Base-by-base conservation (phyloP, 1,140 invertebrate genomes). In the Microplitis mediator region DNA sequence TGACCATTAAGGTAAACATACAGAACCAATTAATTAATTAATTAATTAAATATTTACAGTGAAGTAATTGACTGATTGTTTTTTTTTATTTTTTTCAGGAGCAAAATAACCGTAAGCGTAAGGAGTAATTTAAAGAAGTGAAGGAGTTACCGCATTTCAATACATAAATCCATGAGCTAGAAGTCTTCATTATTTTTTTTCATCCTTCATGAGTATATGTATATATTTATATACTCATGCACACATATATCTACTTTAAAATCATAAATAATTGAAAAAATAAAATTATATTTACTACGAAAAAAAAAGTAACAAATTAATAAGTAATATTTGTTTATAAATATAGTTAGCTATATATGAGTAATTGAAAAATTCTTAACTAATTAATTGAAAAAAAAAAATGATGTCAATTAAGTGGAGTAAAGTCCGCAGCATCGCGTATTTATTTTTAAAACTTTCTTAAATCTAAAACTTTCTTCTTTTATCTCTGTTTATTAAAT, bases 1-100 rank as follows among this genome's bases (percentile, higher is more conserved):
- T 98, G 66, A 92, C 95, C 65, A 92, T 96, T 83, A 97, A 96
- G 91, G 95, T 95, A 89, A 88, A 79, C 79, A 72, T 39, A 32
- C 5, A 54, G 35, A 66, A 1, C 8, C 51, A 9, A 56, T 70
- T 16, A 52, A 35, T 69, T 51, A 39, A 63, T 35, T 6, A 45
- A 14, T 67, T n/a, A 6, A 61, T 16, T 39, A 34, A 36, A 39
- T 66, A 35, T 32, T 62, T 61, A 36, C 35, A 71, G 36, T 54
- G 54, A 54, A 65, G n/a, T 8, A 16, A 69, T 60, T 45, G 36
- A 54, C 50, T 69, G 45, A 75, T 75, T 14, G n/a, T 68, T 58
- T 51, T 62, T 4, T 68, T 82, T 78, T 68, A 51, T 51, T 62
- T 4, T 68, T 82, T 78, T 61, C 61, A 87, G 85, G 83, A 86